A percentile compares a stretch with the other conserved stretches of the same genome.
phyloP scores from a whole-genome alignment of 2,888 invertebrate genomes.

The Pristionchus mayeri region DNA sequence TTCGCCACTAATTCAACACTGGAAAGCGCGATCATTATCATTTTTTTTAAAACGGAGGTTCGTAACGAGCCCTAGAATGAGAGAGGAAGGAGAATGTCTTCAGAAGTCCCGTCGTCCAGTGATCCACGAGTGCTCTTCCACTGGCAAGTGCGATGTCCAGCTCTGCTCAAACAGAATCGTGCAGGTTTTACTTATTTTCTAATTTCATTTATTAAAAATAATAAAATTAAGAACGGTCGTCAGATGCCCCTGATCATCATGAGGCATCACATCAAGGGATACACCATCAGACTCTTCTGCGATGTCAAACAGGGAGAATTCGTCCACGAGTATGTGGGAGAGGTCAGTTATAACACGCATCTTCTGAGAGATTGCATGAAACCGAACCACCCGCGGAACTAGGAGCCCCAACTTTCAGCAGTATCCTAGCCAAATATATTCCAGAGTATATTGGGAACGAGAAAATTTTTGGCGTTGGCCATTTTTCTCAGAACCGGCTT shows the following conservation, averaged over 20 bases:
- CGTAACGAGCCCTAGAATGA: not conserved
- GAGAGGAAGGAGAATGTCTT: not conserved
- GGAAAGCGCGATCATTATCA: too few species aligned
- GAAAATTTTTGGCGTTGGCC: too few species aligned
- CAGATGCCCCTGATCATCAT: slow-evolving; percentile 42
- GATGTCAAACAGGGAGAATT: slow-evolving; percentile 44
- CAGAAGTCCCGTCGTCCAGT: not conserved
- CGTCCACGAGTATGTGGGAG: slow-evolving; percentile 49
- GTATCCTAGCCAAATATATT: too few species aligned
- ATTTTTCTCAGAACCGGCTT: too few species aligned
- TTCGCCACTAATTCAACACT: not conserved
- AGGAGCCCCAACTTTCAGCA: too few species aligned
- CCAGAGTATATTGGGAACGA: too few species aligned
- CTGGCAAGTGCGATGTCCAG: not conserved
- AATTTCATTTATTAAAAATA: too few species aligned
- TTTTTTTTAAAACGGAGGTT: not conserved
- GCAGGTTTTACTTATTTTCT: too few species aligned
- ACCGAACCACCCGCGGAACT: too few species aligned
- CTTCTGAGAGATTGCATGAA: too few species aligned
- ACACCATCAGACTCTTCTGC: slow-evolving; percentile 27
- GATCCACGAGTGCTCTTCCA: not conserved
- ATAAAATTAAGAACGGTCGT: slow-evolving; percentile 37
- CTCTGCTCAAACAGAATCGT: not conserved
- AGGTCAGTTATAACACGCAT: too few species aligned
- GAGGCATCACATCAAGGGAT: slow-evolving; percentile 40